phyloP scores from a whole-genome alignment of 2,113 vertebrate genomes.

The Anhinga anhinga region DNA sequence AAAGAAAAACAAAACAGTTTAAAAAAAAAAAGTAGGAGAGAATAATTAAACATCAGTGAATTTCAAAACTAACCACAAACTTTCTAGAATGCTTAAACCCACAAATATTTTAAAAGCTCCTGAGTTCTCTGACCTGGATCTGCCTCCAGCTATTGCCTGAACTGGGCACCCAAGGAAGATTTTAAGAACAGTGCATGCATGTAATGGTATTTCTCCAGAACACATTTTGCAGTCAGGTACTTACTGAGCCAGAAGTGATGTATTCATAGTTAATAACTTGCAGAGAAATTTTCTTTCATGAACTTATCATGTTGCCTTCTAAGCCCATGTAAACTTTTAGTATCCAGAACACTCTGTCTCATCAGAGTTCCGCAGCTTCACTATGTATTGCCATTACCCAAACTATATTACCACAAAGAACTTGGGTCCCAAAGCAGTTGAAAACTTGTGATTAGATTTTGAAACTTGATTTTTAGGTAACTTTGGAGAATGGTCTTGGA shows the following conservation, averaged over 20 bases:
- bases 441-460: not conserved
- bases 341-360: not conserved
- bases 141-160: not conserved
- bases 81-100: not conserved
- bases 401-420: not conserved
- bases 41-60: not conserved
- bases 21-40: not conserved
- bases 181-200: not conserved
- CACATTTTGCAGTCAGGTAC: not conserved
- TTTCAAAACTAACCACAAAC: not conserved
- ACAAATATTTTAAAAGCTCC: not conserved
- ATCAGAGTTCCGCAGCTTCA: not conserved
- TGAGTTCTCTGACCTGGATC: not conserved
- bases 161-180: not conserved
- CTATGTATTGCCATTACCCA: not conserved
- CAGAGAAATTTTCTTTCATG: not conserved
- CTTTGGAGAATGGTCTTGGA: not conserved
- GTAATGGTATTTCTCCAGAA: not conserved
- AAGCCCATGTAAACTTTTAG: not conserved
- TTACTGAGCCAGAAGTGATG: not conserved
- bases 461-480: not conserved
- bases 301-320: not conserved
- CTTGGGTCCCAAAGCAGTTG: not conserved
- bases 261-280: not conserved
- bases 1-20: not conserved